phyloP scores from a whole-genome alignment of 2,888 invertebrate genomes.

The Cantharis rufa region DNA sequence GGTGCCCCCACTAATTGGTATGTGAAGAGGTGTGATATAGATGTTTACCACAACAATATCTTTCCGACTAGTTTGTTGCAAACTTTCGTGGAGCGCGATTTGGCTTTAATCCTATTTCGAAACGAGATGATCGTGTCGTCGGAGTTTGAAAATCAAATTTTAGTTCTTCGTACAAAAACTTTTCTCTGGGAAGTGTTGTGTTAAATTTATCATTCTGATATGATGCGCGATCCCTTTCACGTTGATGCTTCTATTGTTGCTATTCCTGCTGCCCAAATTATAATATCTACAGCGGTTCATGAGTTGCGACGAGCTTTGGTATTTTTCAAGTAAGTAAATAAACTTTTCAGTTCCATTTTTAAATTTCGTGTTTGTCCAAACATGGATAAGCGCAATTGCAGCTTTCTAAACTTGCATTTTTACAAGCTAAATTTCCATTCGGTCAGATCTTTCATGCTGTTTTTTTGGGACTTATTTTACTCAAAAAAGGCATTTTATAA shows the following conservation, averaged over 20 bases:
- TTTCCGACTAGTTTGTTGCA: conserved; percentile 10
- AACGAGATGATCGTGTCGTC: background rate
- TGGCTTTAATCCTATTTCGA: background rate
- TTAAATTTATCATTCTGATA: conserved; percentile 13
- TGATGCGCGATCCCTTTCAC: conserved; percentile 40
- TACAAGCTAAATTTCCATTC: too few relatives aligned
- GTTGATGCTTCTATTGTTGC: conserved; percentile 53
- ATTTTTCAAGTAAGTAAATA: conserved; percentile 58
- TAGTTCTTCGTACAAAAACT: background rate
- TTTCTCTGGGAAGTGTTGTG: background rate
- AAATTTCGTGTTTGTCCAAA: too few relatives aligned
- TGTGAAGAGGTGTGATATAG: conserved; percentile 28
- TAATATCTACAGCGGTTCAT: conserved; percentile 58
- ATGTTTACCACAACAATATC: conserved; percentile 23
- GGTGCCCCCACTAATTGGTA: conserved; percentile 26
- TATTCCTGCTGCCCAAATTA: conserved; percentile 57
- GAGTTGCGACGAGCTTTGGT: conserved; percentile 57
- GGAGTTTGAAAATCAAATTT: background rate
- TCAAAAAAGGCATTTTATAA: too few relatives aligned
- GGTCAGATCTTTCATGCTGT: too few relatives aligned
- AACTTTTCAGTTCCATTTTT: too few relatives aligned
- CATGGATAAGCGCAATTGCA: too few relatives aligned
- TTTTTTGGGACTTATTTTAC: too few relatives aligned
- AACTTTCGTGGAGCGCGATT: conserved; percentile 8
- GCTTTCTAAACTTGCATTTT: too few relatives aligned